phyloP scores from a whole-genome alignment of 2,113 vertebrate species.

The Oenanthe oenanthe region DNA sequence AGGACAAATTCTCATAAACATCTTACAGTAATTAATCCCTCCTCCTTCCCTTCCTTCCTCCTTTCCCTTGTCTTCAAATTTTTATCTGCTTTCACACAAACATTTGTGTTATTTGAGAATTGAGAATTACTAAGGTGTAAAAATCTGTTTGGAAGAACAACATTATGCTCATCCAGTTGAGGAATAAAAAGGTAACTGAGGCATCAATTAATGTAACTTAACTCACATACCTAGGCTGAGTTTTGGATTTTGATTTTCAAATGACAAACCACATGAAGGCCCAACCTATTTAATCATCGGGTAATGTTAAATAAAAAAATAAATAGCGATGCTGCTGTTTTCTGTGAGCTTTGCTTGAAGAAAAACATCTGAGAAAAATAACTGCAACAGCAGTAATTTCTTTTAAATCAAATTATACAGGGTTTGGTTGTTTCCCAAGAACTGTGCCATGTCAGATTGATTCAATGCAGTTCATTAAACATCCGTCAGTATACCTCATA shows the following conservation, averaged over 20 bases:
- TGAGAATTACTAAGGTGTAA: not conserved
- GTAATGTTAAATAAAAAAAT: not conserved
- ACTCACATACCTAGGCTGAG: not conserved
- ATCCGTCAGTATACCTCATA: not conserved
- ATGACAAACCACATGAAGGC: not conserved
- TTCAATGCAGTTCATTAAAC: not conserved
- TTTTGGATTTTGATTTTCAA: slow-evolving; percentile 8
- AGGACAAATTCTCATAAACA: not conserved
- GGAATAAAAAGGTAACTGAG: not conserved
- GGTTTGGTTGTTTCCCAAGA: not conserved
- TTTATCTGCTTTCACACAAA: not conserved
- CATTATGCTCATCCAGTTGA: not conserved
- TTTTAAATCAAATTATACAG: not conserved
- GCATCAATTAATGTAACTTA: not conserved
- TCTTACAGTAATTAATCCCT: not conserved
- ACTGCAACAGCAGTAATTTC: not conserved
- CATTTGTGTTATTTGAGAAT: not conserved
- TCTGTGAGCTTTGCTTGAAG: not conserved
- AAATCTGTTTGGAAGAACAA: not conserved
- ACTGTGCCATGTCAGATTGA: not conserved
- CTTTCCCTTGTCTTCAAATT: not conserved
- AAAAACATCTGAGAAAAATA: not conserved
- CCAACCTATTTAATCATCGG: not conserved
- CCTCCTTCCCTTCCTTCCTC: not conserved
- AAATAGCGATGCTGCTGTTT: not conserved